These are phyloP conservation scores for Gnathonemus echidnorhynchus DNA, from an alignment of 2,113 vertebrate species.

Conservation along the genomic window DNA sequence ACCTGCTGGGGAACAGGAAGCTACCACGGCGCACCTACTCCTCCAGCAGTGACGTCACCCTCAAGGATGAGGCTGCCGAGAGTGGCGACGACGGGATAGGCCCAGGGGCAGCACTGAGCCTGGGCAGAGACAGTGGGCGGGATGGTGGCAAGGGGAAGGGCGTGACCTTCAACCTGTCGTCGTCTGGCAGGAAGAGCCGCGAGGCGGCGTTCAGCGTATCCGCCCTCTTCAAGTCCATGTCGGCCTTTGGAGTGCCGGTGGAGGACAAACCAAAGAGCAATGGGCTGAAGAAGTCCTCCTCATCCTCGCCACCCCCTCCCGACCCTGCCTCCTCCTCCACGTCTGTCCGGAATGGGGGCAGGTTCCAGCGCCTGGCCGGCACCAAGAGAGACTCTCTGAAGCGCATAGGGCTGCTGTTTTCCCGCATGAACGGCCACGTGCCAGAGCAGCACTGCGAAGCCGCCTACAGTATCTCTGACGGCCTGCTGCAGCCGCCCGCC, in stretches of 20 bases:
- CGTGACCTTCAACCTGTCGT: slow-evolving; percentile 22
- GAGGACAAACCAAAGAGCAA: slow-evolving; percentile 69
- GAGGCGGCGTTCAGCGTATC: slow-evolving; percentile 63
- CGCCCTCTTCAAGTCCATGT: slow-evolving; percentile 72
- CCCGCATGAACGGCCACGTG: slow-evolving; percentile 72
- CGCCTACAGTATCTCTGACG: slow-evolving; percentile 72
- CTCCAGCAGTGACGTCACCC: slow-evolving; percentile 74
- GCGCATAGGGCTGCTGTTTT: slow-evolving; percentile 73
- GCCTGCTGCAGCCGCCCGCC: slow-evolving; percentile 66
- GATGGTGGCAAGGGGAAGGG: slow-evolving; percentile 52
- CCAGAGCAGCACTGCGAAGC: slow-evolving; percentile 45
- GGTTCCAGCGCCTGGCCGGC: slow-evolving; percentile 62
- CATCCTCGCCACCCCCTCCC: neutral
- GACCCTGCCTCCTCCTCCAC: slow-evolving; percentile 22
- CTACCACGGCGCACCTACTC: slow-evolving; percentile 74
- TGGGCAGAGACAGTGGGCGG: slow-evolving; percentile 45
- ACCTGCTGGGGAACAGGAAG: slow-evolving; percentile 78
- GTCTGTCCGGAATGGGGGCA: slow-evolving; percentile 54
- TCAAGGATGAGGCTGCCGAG: slow-evolving; percentile 64
- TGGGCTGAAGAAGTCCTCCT: slow-evolving; percentile 63
- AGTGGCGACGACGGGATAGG: slow-evolving; percentile 41
- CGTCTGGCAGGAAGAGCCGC: slow-evolving; percentile 51
- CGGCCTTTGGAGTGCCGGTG: slow-evolving; percentile 49
- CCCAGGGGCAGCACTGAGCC: slow-evolving; percentile 46
- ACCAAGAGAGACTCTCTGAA: slow-evolving; percentile 75